Base-by-base conservation (phyloP, 2,797 vertebrate genomes). In the Sebastes matsubarae region DNA sequence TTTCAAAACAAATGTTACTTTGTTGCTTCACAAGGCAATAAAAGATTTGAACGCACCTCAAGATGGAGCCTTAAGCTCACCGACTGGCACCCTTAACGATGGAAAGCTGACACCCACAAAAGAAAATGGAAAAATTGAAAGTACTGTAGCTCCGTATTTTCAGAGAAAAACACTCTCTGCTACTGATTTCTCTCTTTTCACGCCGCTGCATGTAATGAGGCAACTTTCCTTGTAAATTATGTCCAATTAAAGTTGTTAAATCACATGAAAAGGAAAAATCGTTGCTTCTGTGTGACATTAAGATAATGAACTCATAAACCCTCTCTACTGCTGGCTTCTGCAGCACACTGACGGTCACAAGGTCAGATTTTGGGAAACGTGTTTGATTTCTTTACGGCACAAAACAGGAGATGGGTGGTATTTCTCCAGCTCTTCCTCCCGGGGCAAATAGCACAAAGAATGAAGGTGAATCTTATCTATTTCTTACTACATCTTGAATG, bases 241-340 rank as follows among this genome's bases (percentile, higher is more conserved):
- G 4, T 11, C 29, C 22, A 42, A 68, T 83, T 68, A 55, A 70
- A 78, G 22, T 13, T 68, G 57, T 57, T 75, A 59, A 38, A 64
- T 58, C 59, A 65, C 36, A 64, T 54, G 3, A 27, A n/a, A 71
- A 50, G 68, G 2, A 8, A 75, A 52, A 46, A 32, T 1, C 1
- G 2, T 14, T 32, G 13, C 16, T n/a, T 60, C 30, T 32, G 9
- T 29, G 7, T 27, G 9, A 34, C 58, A 69, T 22, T 50, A 29
- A n/a, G 2, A 36, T 65, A 42, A 61, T 75, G 58, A 22, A 60
- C 29, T 52, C 18, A 14, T 8, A n/a, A 64, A 3, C 36, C 4
- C 20, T 38, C n/a, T 36, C 14, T 36, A 18, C 27, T 1, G 1
- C 27, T 1, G 1, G 34, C 46, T 29, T 58, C 18, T 58, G 2